Base-by-base conservation (phyloP, 1,140 invertebrate genomes). In the Drosophila sturtevanti region DNA sequence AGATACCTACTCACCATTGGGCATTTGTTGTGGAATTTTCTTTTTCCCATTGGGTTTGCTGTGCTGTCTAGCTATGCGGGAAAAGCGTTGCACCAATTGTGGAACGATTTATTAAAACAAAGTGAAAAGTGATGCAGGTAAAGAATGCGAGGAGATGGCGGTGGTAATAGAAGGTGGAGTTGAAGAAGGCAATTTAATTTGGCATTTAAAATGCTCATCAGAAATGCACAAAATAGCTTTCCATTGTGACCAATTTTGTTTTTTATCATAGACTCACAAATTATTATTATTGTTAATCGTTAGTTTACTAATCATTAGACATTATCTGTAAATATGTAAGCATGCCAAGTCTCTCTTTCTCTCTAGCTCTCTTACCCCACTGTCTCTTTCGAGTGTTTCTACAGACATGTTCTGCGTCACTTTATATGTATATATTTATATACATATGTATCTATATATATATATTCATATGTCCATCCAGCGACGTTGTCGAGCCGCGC, bases 41-140 rank as follows among this genome's bases (percentile, higher is more conserved):
- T 97, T 96, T 90, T 97, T 97, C 72, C 96, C 96, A 0, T 51
- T 97, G 34, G 96, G 96, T 38, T 94, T 97, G 54, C 90, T 97
- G 0, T 97, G 95, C 81, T 97, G 96, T 86, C 89, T 97, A 37
- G 92, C 95, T 0, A 93, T 96, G 92, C 94, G 94, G 74, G 95
- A 96, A 73, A 93, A 95, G 85, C 93, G 95, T 35, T 97, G 96
- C 85, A 94, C 94, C 21, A 96, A 96, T 91, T 97, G 96, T 92
- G 96, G 95, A 14, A 95, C 96, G 1, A 94, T 95, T 58, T 97
- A 96, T 87, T 89, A 82, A 65, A 21, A 21, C 10, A 58, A 41
- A 2, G 16, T 2, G 41, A 2, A 11, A 10, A 21, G 3, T n/a
- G 12, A 14, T 38, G 37, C 4, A n/a, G 12, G 12, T 2, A 4